Percentiles rank a stretch among this genome's conserved stretches.
Conservation (phyloP, 2,797 vertebrate species). For the Pseudochirops cupreus region DNA sequence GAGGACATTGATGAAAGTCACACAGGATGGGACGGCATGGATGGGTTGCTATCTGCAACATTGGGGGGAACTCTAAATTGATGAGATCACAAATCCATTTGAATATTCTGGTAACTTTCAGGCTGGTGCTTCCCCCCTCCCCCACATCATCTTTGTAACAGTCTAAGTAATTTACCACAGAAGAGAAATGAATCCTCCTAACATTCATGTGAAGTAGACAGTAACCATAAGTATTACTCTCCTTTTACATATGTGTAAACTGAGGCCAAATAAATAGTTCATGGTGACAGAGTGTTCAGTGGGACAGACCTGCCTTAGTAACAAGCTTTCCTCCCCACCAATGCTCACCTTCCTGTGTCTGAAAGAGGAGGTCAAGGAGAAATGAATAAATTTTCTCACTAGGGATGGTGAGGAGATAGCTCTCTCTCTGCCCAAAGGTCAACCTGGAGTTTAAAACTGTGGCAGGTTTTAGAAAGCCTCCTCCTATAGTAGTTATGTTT, state of each 20-base stretch:
- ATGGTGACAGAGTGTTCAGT: not conserved
- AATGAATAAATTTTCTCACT: not conserved
- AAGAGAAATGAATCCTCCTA: not conserved
- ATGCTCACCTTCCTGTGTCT: not conserved
- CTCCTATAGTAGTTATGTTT: not conserved
- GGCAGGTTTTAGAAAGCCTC: not conserved
- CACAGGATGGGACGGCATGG: not conserved
- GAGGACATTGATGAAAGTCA: not conserved
- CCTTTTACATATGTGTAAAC: not conserved
- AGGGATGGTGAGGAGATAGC: not conserved
- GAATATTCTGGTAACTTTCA: not conserved
- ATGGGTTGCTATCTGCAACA: not conserved
- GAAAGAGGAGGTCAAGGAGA: not conserved
- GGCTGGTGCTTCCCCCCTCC: accelerated
- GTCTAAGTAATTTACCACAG: not conserved
- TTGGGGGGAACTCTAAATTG: not conserved
- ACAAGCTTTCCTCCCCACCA: not conserved
- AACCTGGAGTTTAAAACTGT: not conserved
- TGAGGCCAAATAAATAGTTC: not conserved
- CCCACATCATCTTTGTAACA: not conserved
- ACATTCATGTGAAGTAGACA: not conserved
- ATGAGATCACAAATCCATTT: not conserved
- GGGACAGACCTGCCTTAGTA: not conserved
- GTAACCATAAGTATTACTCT: not conserved
- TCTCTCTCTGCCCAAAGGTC: not conserved